These are phyloP conservation scores for Phymorhynchus buccinoides DNA, from an alignment of 1,140 invertebrate genomes.

Conservation along the genomic window DNA sequence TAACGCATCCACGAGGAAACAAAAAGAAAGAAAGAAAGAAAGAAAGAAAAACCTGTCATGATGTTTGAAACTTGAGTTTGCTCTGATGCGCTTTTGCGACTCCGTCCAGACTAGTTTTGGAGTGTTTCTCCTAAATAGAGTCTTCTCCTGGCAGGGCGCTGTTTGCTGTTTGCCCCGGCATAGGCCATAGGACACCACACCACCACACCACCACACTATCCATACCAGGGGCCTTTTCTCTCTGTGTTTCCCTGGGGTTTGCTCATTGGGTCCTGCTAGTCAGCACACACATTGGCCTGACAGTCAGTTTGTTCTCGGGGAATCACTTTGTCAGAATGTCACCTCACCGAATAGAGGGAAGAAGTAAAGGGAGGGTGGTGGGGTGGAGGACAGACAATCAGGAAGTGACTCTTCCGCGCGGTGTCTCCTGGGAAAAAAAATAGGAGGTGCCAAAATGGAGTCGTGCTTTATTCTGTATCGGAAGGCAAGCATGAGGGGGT, in stretches of 20 bases:
- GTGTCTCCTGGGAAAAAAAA: background rate
- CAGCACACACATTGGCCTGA: conserved; percentile 6
- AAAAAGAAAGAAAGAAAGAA: no score
- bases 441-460: conserved; percentile 22
- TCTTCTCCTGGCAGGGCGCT: no score
- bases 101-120: no score
- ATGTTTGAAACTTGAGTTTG: conserved; percentile 12
- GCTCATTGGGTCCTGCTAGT: background rate
- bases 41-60: background rate
- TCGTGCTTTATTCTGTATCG: conserved; percentile 32
- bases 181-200: no score
- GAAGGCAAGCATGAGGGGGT: conserved; percentile 36
- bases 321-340: conserved; percentile 24
- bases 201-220: no score
- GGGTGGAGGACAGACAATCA: conserved; percentile 22
- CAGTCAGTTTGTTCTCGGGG: conserved; percentile 27
- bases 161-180: no score
- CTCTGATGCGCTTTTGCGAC: conserved; percentile 27
- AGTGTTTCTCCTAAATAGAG: no score
- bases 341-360: no score
- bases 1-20: no score
- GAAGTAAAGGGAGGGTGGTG: no score
- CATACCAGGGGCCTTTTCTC: no score
- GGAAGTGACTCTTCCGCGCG: conserved; percentile 21
- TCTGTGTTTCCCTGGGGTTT: background rate